Conservation (phyloP, 1,140 invertebrate genomes). For the Musca domestica region DNA sequence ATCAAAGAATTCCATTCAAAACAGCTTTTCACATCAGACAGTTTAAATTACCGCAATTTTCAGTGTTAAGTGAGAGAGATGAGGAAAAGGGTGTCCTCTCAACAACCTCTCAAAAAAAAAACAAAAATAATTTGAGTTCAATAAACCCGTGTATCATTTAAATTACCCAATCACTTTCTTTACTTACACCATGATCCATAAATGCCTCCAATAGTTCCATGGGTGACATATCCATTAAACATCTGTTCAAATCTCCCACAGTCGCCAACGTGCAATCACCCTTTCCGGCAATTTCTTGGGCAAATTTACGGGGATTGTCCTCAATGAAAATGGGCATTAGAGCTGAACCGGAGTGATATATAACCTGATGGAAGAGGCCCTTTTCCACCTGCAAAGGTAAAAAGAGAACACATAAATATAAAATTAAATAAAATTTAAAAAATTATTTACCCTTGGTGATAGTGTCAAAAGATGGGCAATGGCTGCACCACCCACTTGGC, state of each 20-base stretch:
- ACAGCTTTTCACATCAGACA: no score
- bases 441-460: slow-evolving; percentile 42
- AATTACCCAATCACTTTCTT: not conserved
- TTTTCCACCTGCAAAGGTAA: slow-evolving; percentile 32
- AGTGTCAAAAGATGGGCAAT: slow-evolving; percentile 55
- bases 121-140: no score
- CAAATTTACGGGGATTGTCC: slow-evolving; percentile 45
- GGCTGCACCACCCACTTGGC: slow-evolving; percentile 62
- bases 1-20: no score
- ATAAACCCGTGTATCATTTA: no score
- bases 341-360: slow-evolving; percentile 50
- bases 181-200: slow-evolving; percentile 47
- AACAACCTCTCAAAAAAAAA: no score
- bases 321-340: slow-evolving; percentile 51
- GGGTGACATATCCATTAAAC: slow-evolving; percentile 43
- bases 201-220: slow-evolving; percentile 46
- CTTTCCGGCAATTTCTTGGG: slow-evolving; percentile 46
- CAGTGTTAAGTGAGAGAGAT: no score
- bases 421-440: not conserved
- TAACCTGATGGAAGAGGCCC: slow-evolving; percentile 47
- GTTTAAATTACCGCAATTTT: no score
- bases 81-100: no score
- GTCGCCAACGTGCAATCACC: slow-evolving; percentile 44
- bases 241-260: slow-evolving; percentile 44
- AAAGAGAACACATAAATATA: not conserved